Conservation (phyloP, 2,797 vertebrate genomes). For the Tragopan temminckii region DNA sequence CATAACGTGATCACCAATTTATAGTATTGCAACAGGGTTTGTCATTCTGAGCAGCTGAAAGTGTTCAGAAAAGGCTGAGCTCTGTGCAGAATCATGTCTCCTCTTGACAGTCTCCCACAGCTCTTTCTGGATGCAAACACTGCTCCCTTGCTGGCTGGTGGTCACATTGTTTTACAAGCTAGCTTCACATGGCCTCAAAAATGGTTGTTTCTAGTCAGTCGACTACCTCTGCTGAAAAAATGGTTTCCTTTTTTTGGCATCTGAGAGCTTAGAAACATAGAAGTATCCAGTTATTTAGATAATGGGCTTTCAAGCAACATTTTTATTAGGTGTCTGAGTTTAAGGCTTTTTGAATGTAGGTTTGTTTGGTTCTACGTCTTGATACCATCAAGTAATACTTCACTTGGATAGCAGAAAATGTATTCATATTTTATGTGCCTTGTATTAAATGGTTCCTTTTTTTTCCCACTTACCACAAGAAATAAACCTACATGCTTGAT, state of each 20-base stretch:
- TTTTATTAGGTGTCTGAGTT: not conserved
- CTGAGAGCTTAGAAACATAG: not conserved
- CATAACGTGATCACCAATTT: not conserved
- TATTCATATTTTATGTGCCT: not conserved
- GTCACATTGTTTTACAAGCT: not conserved
- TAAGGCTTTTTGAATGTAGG: not conserved
- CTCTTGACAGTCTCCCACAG: not conserved
- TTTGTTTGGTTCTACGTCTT: not conserved
- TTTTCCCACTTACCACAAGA: not conserved
- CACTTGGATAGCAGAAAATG: not conserved
- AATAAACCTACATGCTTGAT: not conserved
- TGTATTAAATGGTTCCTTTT: not conserved
- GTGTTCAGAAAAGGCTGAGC: not conserved
- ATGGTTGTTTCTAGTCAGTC: not conserved
- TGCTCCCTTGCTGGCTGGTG: not conserved
- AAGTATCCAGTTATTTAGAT: not conserved
- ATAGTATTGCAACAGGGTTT: not conserved
- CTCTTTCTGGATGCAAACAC: no score
- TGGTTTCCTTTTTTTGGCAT: not conserved
- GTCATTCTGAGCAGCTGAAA: not conserved
- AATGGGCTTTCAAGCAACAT: not conserved
- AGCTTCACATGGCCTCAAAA: not conserved
- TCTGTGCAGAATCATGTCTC: not conserved
- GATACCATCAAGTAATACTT: not conserved
- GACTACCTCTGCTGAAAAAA: not conserved